Conservation (phyloP, 2,113 vertebrate species). For the Grus americana region DNA sequence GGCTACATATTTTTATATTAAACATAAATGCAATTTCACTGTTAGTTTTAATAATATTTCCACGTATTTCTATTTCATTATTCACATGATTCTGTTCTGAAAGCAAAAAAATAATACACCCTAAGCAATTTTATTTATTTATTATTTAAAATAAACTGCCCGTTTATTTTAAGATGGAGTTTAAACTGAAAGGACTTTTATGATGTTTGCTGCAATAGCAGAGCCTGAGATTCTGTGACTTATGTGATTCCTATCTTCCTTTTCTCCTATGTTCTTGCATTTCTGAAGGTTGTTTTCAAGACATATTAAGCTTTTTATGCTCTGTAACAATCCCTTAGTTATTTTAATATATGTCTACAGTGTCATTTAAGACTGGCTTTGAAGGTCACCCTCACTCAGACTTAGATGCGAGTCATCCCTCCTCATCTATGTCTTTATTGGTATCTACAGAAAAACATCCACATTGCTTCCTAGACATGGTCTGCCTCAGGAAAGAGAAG, state of each 20-base stretch:
- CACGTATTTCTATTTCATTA: constrained; percentile 5
- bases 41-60: constrained; percentile 24
- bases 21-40: neutral
- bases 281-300: neutral
- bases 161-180: neutral
- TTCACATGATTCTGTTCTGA: neutral
- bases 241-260: neutral
- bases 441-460: neutral
- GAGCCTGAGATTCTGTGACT: neutral
- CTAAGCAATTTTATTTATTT: neutral
- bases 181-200: neutral
- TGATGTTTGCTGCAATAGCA: neutral
- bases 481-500: neutral
- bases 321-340: neutral
- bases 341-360: neutral
- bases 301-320: neutral
- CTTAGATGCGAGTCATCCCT: neutral
- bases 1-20: constrained; percentile 25
- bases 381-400: neutral
- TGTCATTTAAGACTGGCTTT: neutral
- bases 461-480: neutral
- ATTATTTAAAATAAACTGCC: neutral
- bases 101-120: neutral
- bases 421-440: neutral
- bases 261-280: neutral